Evolutionary conservation across 2,113 vertebrate genomes (phyloP), one percentile per base, ranked within the genome.

Genomic region (Turdus rufiventris): DNA sequence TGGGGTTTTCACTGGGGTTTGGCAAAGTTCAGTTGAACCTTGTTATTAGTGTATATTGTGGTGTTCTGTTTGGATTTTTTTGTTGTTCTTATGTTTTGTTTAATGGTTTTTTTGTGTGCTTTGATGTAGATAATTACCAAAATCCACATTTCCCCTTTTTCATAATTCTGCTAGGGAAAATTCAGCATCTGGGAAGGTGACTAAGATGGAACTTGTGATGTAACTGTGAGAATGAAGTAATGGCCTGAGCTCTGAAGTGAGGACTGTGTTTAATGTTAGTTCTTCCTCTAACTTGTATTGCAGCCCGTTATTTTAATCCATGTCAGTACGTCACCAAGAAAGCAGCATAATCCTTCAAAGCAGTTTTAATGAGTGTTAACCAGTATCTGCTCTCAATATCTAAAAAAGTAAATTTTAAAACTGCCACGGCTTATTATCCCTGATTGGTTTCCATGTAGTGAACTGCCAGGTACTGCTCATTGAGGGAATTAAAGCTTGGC

Each of bases 361-460:
- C 28, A 33, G 1, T 80, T 82, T 29, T 42, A 18, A 11, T 43
- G 58, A 62, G 4, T 4, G 31, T 72, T 91, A 56, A 28, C 19
- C 38, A 70, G 4, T 68, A 24, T 51, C 45, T 54, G 20, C 8
- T 85, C 33, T 84, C 36, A 45, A 3, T 61, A 42, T 53, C 18
- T 57, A 83, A 70, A 56, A 4, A 1, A 0, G 0, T 42, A 18
- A 43, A 73, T 18, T 74, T 73, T 77, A 31, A 28, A 72, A 50
- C 29, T 11, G 14, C 2, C 21, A 20, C 4, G 10, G 18, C 18
- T 63, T 72, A 6, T 21, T 1, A 0, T 54, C 28, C 50, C 71
- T 51, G 5, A 17, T 73, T 76, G 0, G 0, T 58, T 89, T 89
- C 53, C 25, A 2, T 48, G 0, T 67, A 70, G 21, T 36, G 28